Conservation (phyloP, 2,797 vertebrate species). For the Microcaecilia unicolor region DNA sequence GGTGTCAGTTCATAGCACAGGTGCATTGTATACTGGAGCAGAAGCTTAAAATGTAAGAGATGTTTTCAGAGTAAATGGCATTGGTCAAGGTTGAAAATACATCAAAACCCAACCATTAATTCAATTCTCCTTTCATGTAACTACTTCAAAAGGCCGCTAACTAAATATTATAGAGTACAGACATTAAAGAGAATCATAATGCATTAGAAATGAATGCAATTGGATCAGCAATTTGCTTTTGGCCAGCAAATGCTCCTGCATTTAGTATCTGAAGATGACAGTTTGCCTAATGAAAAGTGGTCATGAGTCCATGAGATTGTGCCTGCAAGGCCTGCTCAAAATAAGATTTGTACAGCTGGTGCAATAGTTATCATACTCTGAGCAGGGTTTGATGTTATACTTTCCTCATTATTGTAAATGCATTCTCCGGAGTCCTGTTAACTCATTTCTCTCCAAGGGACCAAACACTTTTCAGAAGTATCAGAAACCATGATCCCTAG, state of each 20-base stretch:
- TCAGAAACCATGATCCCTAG: too few species aligned
- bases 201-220: not conserved
- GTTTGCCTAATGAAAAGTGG: not conserved
- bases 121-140: not conserved
- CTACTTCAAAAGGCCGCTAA: not conserved
- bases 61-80: too few species aligned
- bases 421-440: not conserved
- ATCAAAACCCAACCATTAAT: not conserved
- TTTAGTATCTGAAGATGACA: not conserved
- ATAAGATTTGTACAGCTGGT: not conserved
- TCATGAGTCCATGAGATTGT: not conserved
- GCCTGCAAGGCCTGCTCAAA: not conserved
- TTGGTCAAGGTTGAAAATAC: not conserved
- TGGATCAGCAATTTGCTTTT: not conserved
- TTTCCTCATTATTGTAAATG: not conserved
- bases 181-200: not conserved
- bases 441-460: not conserved
- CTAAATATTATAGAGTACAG: not conserved
- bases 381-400: not conserved
- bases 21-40: too few species aligned
- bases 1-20: too few species aligned
- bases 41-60: too few species aligned
- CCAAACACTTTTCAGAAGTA: too few species aligned
- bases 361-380: not conserved
- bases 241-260: accelerated